These are phyloP conservation scores for Brassicogethes aeneus DNA, from an alignment of 2,888 invertebrate genomes.

Conservation along the genomic window DNA sequence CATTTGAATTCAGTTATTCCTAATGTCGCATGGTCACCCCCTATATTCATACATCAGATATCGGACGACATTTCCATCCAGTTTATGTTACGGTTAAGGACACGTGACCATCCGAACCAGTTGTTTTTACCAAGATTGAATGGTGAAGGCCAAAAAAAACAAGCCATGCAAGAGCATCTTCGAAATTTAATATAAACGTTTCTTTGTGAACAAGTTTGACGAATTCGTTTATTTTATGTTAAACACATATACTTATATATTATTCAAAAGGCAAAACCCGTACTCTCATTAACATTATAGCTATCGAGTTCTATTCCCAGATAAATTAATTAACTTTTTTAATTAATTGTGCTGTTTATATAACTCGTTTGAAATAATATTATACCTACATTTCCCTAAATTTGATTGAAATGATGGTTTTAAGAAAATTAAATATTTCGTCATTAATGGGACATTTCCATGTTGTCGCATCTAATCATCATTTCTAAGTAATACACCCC, in stretches of 20 bases:
- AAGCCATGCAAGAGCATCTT: background rate
- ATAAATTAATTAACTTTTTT: background rate
- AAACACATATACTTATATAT: background rate
- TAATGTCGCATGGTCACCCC: background rate
- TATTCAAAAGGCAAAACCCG: too few relatives aligned
- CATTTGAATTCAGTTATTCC: conserved; percentile 3
- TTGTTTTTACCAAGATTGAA: conserved; percentile 11
- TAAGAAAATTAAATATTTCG: too few relatives aligned
- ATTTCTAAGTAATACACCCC: too few relatives aligned
- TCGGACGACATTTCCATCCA: conserved; percentile 22
- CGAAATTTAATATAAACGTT: background rate
- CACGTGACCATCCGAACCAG: conserved; percentile 22
- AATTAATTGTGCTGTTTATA: background rate
- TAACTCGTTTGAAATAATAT: background rate
- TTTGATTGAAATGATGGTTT: too few relatives aligned
- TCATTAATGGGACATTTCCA: too few relatives aligned
- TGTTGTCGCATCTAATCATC: too few relatives aligned
- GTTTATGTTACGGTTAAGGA: conserved; percentile 27
- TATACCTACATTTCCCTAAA: too few relatives aligned
- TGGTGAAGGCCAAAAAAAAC: background rate
- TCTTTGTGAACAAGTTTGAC: background rate
- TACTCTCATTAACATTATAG: too few relatives aligned
- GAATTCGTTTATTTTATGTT: background rate
- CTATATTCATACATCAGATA: conserved; percentile 20
- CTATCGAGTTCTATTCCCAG: too few relatives aligned